Evolutionary conservation across 2,113 vertebrate genomes (phyloP).

Genomic region (Carollia perspicillata): DNA sequence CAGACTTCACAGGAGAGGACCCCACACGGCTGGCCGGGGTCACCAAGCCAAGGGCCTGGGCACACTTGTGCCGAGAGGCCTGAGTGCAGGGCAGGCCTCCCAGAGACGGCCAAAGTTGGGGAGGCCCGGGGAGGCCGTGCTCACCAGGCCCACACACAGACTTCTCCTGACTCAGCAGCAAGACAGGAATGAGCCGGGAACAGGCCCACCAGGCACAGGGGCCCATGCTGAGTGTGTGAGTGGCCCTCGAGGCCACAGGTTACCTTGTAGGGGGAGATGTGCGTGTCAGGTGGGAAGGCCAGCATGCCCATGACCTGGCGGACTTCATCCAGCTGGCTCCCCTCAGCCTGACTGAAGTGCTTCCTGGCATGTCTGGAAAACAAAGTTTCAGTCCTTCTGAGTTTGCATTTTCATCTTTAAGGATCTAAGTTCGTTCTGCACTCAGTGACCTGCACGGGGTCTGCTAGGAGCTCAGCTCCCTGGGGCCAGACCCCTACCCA

Average conservation of each 20-base stretch:
- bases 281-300: slow-evolving; percentile 98
- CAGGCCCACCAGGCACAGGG: fast-evolving
- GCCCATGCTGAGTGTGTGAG: fast-evolving
- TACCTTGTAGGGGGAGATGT: slow-evolving; percentile 99
- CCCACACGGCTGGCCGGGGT: neutral
- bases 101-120: too few species aligned
- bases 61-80: neutral
- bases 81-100: neutral
- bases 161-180: neutral
- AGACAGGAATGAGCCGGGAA: fast-evolving
- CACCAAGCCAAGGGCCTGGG: neutral
- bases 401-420: neutral
- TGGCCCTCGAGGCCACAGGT: neutral
- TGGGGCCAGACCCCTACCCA: neutral
- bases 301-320: slow-evolving; percentile 99
- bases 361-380: slow-evolving; percentile 94
- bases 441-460: neutral
- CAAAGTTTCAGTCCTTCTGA: neutral
- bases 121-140: neutral
- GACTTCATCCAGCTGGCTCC: slow-evolving; percentile 97
- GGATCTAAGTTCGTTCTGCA: too few species aligned
- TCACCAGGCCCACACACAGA: neutral
- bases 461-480: neutral
- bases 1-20: neutral
- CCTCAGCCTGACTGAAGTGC: slow-evolving; percentile 98